Evolutionary conservation across 1,140 invertebrate species (phyloP).

Genomic region (Carposina sasakii): DNA sequence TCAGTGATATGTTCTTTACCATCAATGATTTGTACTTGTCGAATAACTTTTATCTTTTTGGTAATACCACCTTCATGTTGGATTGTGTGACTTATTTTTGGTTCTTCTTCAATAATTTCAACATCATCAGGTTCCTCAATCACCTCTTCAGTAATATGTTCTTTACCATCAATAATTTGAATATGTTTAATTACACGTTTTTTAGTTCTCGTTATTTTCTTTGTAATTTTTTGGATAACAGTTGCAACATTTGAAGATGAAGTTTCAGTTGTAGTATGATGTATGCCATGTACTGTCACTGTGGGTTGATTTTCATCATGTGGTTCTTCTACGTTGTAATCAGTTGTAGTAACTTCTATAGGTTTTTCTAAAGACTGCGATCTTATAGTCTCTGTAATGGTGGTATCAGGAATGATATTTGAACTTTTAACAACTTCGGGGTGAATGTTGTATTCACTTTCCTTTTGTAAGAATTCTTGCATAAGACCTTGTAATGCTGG

Average conservation of each 20-base stretch:
- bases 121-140: constrained; percentile 82
- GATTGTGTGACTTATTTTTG: constrained; percentile 30
- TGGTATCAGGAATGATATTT: no score
- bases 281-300: constrained; percentile 19
- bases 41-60: constrained; percentile 77
- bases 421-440: no score
- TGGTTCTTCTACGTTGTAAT: constrained; percentile 34
- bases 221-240: constrained; percentile 83
- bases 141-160: constrained; percentile 81
- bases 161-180: constrained; percentile 85
- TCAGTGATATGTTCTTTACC: constrained; percentile 82
- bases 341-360: constrained; percentile 6
- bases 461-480: constrained; percentile 21
- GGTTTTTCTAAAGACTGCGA: background rate
- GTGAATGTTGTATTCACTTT: constrained; percentile 6
- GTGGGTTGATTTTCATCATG: constrained; percentile 20
- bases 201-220: constrained; percentile 73
- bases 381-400: no score
- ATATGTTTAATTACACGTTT: constrained; percentile 82
- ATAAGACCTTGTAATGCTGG: constrained; percentile 15
- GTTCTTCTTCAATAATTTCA: constrained; percentile 49
- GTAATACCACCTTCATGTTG: constrained; percentile 65
- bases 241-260: constrained; percentile 76
- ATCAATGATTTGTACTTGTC: constrained; percentile 82
- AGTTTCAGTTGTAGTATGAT: constrained; percentile 34